Base-by-base conservation (phyloP, 2,888 invertebrate species). In the Hypolimnas misippus region DNA sequence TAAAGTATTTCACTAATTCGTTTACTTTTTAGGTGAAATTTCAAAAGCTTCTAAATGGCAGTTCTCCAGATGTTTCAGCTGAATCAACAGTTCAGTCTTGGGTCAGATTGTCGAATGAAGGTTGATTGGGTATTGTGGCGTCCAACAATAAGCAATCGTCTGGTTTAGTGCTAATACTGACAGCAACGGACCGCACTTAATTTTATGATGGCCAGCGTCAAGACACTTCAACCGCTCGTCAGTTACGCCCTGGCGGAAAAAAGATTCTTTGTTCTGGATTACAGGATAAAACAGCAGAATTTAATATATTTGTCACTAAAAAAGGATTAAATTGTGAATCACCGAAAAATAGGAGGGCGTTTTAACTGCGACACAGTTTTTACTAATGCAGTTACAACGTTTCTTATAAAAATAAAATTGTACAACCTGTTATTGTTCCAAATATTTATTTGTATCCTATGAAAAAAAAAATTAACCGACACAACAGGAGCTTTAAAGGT, bases 111-210 rank as follows among this genome's bases (percentile, higher is more conserved):
- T 68, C 73, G 75, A 78, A 83, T 79, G 74, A 78, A 67, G 77
- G 74, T 74, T 87, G 89, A 89, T 90, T 89, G 87, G 79, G 75
- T 72, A 87, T 89, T 89, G 87, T 88, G 73, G 76, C 57, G 61
- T 57, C 65, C 75, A 76, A 89, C 89, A 89, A 89, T 86, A 81
- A 85, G 83, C 84, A 86, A 88, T 89, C 86, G 85, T 77, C 76
- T 70, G 76, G 74, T 73, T 75, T 79, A 76, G 74, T 76, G 76
- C 78, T 82, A 82, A 84, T 81, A 76, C 71, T 72, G 76, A 66
- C 63, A 57, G 76, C 72, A 75, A 75, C 72, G 76, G 74, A 76
- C 76, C 72, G 75, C 73, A 75, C 81, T 81, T 77, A 74, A 79
- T 77, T 82, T 74, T 73, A 81, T 72, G 73, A 74, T 71, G 65